Conservation (phyloP, 2,113 vertebrate species). For the Python bivittatus region DNA sequence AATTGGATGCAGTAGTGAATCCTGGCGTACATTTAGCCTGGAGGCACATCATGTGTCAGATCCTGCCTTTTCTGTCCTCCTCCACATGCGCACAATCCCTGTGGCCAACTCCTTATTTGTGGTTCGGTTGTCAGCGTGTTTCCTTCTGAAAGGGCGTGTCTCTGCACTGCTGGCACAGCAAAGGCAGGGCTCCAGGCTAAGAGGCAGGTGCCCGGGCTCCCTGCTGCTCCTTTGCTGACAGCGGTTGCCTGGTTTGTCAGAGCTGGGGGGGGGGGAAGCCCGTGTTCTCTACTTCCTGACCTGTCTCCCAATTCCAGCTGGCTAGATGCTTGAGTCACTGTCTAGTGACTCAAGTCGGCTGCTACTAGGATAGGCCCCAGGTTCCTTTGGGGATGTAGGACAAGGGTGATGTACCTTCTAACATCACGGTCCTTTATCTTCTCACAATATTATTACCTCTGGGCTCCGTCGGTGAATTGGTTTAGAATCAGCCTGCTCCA, state of each 20-base stretch:
- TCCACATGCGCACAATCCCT: not conserved
- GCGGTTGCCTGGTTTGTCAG: not conserved
- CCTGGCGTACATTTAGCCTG: not conserved
- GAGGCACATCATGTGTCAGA: not conserved
- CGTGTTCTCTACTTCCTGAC: not conserved
- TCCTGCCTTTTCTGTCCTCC: not conserved
- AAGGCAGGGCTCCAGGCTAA: not conserved
- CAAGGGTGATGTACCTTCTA: not conserved
- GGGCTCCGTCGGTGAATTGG: not conserved
- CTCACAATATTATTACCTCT: not conserved
- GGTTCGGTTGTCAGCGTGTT: not conserved
- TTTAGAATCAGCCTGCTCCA: not conserved
- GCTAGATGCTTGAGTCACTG: too few relatives aligned
- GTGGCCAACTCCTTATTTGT: not conserved
- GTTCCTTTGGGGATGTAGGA: not conserved
- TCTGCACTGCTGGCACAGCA: not conserved
- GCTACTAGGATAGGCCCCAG: not conserved
- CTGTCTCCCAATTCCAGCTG: too few relatives aligned
- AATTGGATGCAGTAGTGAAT: not conserved
- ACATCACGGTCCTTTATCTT: not conserved
- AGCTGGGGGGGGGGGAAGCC: not conserved
- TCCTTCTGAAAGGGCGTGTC: not conserved
- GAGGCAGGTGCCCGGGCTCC: not conserved
- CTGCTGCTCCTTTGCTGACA: not conserved
- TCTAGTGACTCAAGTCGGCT: not conserved